Base-by-base conservation (phyloP, 2,113 vertebrate species). In the Cynopterus brachyotis region DNA sequence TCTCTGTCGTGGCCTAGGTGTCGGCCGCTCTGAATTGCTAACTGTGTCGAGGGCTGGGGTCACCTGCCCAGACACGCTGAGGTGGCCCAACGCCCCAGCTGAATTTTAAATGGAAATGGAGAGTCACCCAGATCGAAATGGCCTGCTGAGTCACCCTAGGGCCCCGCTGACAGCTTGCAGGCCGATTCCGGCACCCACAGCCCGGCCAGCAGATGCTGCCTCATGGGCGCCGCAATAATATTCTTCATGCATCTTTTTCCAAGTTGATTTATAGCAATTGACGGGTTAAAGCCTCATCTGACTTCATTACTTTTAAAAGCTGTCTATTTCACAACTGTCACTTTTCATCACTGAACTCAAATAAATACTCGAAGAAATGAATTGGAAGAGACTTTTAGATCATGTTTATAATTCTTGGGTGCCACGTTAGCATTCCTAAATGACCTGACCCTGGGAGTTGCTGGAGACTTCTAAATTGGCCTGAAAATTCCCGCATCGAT, bases 261-360 rank as follows among this genome's bases (percentile, higher is more conserved):
- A 97, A 97, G 97, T 97, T 98, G 98, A 98, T 98, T 98, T 98
- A 98, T 98, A 98, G 96, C 98, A 97, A 98, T 98, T 97, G 98
- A 98, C 98, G 98, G 98, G 98, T 98, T 98, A 98, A 99, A 98
- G 97, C 98, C 97, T 98, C 98, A 98, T 98, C 98, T 98, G 98
- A 99, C 98, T 99, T 98, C 98, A 98, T 99, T 98, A 98, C 98
- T 98, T 98, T 98, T 98, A 98, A 98, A 98, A 98, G 98, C 98
- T 98, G 98, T 98, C 98, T 98, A 97, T 98, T 98, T 98, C 98
- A 95, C 95, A 98, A 98, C 98, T 98, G 98, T 98, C 98, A 98
- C 98, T 98, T 99, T 98, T 99, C 98, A 99, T 99, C 98, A 98
- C 98, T 97, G 95, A 96, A 95, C 98, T 93, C 95, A 97, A 98